Conservation (phyloP, 2,888 invertebrate genomes). For the Hermaeophaga mercurialis region DNA sequence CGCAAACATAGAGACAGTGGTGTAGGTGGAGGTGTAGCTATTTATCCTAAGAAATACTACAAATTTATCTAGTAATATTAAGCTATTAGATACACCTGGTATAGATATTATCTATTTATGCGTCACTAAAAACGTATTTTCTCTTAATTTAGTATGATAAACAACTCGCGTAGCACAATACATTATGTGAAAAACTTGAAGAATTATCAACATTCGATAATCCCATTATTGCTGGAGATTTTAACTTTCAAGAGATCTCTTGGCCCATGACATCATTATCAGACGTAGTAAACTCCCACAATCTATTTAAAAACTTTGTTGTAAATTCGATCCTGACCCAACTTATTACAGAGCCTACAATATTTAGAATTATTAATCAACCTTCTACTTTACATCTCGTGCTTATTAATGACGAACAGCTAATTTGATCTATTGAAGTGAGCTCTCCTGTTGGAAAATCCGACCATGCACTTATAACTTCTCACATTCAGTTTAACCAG, state of each 20-base stretch:
- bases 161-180: not conserved
- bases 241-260: constrained; percentile 13
- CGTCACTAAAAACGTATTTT: not conserved
- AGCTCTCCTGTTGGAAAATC: constrained; percentile 4
- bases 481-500: not conserved
- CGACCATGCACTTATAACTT: not conserved
- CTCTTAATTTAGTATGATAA: not conserved
- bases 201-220: constrained; percentile 1
- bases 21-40: too few species aligned
- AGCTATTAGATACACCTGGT: too few species aligned
- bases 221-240: constrained; percentile 9
- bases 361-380: constrained; percentile 6
- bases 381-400: constrained; percentile 10
- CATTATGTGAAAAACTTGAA: constrained; percentile 2
- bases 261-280: constrained; percentile 13
- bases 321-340: constrained; percentile 5
- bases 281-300: not conserved
- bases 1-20: too few species aligned
- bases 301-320: constrained; percentile 6
- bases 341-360: not conserved
- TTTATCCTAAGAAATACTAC: too few species aligned
- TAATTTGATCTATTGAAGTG: not conserved
- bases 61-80: too few species aligned
- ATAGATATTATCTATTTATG: not conserved
- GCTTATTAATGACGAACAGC: constrained; percentile 1